phyloP scores from a whole-genome alignment of 2,888 invertebrate genomes.

The Danaus chrysippus region DNA sequence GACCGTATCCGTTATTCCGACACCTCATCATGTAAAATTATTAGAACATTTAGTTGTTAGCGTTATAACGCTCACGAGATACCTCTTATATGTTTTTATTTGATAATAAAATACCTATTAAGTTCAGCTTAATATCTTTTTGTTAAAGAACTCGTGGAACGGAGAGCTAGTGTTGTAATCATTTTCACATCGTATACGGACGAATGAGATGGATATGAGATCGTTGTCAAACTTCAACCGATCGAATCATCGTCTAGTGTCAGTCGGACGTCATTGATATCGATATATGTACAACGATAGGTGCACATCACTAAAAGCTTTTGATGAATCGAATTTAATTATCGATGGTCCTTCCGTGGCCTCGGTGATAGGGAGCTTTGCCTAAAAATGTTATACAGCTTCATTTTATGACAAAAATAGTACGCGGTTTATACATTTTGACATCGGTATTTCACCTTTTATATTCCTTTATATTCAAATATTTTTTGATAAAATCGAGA shows the following conservation, averaged over 20 bases:
- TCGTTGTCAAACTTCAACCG: background rate
- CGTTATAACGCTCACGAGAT: constrained; percentile 18
- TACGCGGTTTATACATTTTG: background rate
- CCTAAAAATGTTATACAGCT: constrained; percentile 25
- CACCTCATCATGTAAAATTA: constrained; percentile 35
- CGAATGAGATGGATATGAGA: no score
- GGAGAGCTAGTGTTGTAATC: no score
- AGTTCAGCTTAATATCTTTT: background rate
- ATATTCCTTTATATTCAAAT: background rate
- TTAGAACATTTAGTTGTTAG: constrained; percentile 26
- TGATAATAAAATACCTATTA: background rate
- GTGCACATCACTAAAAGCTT: constrained; percentile 39
- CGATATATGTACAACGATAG: constrained; percentile 28
- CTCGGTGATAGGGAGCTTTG: constrained; percentile 29
- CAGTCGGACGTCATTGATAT: background rate
- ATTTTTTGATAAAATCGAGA: no score
- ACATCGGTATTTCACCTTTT: background rate
- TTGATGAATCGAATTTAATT: constrained; percentile 38
- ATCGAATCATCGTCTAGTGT: constrained; percentile 2
- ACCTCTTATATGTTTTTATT: background rate
- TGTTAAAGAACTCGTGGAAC: background rate
- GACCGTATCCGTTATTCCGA: constrained; percentile 37
- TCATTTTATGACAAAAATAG: constrained; percentile 13
- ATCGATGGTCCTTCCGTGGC: constrained; percentile 33
- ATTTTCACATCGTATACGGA: no score